These are phyloP conservation scores for Nomada ruficornis DNA, from an alignment of 2,888 invertebrate species.

Conservation along the genomic window DNA sequence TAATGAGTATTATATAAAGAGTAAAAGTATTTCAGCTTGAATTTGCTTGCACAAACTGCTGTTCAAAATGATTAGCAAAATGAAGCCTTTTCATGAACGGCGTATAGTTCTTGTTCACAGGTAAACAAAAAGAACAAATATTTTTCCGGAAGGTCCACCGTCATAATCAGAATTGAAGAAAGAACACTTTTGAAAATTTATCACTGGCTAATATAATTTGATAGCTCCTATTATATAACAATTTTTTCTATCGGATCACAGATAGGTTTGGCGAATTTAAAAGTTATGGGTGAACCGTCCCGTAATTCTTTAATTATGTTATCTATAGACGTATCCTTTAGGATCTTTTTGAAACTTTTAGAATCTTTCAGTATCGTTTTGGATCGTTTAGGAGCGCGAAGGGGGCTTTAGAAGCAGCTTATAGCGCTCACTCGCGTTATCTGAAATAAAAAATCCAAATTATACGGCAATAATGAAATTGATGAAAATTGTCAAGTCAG, in stretches of 20 bases:
- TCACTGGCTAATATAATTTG: neutral
- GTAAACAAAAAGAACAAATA: constrained; percentile 14
- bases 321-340: constrained; percentile 32
- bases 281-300: constrained; percentile 6
- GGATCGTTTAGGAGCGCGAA: constrained; percentile 63
- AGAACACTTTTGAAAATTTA: neutral
- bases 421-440: constrained; percentile 79
- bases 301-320: constrained; percentile 24
- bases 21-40: neutral
- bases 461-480: neutral
- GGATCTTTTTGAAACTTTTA: constrained; percentile 14
- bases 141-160: neutral
- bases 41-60: neutral
- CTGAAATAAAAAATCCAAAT: constrained; percentile 64
- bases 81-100: neutral
- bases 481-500: no score
- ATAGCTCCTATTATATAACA: neutral
- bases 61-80: neutral
- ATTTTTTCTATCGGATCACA: constrained; percentile 39
- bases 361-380: no score
- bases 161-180: constrained; percentile 1
- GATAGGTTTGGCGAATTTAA: constrained; percentile 46
- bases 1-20: constrained; percentile 42
- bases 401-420: constrained; percentile 80
- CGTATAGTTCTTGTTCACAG: neutral